These are phyloP conservation scores for Bilobella aurantiaca DNA, from an alignment of 1,140 invertebrate species.

Conservation along the genomic window DNA sequence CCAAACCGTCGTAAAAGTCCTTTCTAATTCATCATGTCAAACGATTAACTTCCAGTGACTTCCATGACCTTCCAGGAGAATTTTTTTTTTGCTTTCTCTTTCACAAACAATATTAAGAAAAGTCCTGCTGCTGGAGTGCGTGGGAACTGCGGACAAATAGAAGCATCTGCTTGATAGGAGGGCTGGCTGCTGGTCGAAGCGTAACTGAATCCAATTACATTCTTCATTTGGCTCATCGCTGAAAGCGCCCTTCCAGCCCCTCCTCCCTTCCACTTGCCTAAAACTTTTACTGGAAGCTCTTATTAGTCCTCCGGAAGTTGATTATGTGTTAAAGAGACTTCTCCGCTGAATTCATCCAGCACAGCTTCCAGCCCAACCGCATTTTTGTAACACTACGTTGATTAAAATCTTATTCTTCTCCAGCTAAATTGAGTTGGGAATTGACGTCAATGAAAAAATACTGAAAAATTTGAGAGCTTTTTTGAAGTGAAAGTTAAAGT, in stretches of 20 bases:
- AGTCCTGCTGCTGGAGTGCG: too few relatives aligned
- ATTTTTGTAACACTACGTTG: too few relatives aligned
- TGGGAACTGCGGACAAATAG: neutral
- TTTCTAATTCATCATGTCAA: neutral
- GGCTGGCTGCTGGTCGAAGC: neutral
- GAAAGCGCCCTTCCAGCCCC: neutral
- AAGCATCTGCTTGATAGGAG: neutral
- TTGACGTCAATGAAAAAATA: too few relatives aligned
- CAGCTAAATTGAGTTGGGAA: too few relatives aligned
- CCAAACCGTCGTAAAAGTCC: neutral
- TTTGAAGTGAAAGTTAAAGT: too few relatives aligned
- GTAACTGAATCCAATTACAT: neutral
- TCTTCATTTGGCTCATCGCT: neutral
- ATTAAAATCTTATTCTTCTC: too few relatives aligned
- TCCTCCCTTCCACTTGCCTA: neutral
- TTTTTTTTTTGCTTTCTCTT: too few relatives aligned
- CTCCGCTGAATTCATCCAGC: too few relatives aligned
- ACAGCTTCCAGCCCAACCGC: too few relatives aligned
- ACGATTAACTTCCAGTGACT: too few relatives aligned
- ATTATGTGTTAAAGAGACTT: neutral
- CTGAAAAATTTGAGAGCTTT: too few relatives aligned
- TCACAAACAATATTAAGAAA: too few relatives aligned
- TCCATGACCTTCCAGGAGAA: neutral
- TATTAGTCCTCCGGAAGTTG: neutral
- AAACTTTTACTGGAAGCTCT: neutral